These are phyloP conservation scores for Dicrostonyx torquatus DNA, from an alignment of 2,797 vertebrate species.

Conservation along the genomic window DNA sequence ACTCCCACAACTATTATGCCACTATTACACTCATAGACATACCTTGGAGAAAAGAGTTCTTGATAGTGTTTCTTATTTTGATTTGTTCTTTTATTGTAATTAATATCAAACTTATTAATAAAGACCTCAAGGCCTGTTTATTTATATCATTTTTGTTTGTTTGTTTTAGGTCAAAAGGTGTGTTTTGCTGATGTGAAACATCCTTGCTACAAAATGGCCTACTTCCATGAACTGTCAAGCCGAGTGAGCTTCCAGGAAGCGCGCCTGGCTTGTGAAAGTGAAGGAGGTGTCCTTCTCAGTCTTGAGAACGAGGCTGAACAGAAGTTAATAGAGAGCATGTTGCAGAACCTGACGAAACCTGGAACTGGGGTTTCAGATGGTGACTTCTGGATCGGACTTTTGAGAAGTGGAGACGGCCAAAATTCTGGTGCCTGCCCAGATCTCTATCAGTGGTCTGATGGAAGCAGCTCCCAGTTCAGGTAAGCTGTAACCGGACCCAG, in stretches of 20 bases:
- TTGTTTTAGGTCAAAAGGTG: slow-evolving; percentile 92
- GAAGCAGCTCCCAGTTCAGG: slow-evolving; percentile 92
- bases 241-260: slow-evolving; percentile 95
- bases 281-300: slow-evolving; percentile 92
- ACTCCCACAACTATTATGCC: neutral
- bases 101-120: neutral
- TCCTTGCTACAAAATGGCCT: slow-evolving; percentile 96
- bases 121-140: neutral
- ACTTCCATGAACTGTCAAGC: slow-evolving; percentile 94
- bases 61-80: slow-evolving; percentile 9
- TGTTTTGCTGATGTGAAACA: slow-evolving; percentile 89
- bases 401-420: slow-evolving; percentile 88
- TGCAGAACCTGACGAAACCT: slow-evolving; percentile 91
- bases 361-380: slow-evolving; percentile 91
- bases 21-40: neutral
- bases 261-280: slow-evolving; percentile 91
- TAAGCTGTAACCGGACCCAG: slow-evolving; percentile 61
- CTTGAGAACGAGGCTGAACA: slow-evolving; percentile 91
- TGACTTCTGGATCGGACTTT: slow-evolving; percentile 98
- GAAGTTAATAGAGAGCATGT: slow-evolving; percentile 92
- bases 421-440: slow-evolving; percentile 89
- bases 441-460: slow-evolving; percentile 95
- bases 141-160: slow-evolving; percentile 39
- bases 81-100: neutral
- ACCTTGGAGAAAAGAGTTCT: neutral